Evolutionary conservation across 2,888 invertebrate genomes (phyloP).

Genomic region (Toxonevra muliebris): DNA sequence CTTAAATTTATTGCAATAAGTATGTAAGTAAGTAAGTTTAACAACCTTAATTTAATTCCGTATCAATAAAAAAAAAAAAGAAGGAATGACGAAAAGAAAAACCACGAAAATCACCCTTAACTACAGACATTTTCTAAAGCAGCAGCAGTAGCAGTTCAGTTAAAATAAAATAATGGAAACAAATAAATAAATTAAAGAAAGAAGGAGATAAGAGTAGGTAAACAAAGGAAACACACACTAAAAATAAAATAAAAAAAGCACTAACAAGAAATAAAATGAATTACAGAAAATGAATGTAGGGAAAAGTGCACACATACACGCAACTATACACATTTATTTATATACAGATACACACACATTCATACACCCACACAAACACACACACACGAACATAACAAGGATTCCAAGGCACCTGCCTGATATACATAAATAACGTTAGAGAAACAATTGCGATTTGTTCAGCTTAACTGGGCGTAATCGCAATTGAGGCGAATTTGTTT

Average conservation of each 20-base stretch:
- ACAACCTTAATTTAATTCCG: slow-evolving; percentile 17
- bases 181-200: too few relatives aligned
- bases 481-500: slow-evolving; percentile 5
- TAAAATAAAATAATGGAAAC: neutral
- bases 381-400: neutral
- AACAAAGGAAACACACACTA: too few relatives aligned
- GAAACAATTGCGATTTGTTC: slow-evolving; percentile 14
- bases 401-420: neutral
- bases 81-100: too few relatives aligned
- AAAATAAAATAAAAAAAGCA: too few relatives aligned
- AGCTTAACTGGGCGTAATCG: slow-evolving; percentile 6
- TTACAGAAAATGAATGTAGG: too few relatives aligned
- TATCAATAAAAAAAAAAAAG: slow-evolving; percentile 14
- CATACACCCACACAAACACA: neutral
- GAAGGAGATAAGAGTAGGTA: too few relatives aligned
- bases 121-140: too few relatives aligned
- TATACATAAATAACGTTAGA: slow-evolving; percentile 8
- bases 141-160: neutral
- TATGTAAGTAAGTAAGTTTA: slow-evolving; percentile 4
- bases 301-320: too few relatives aligned
- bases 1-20: slow-evolving; percentile 11
- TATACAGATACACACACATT: too few relatives aligned
- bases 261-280: too few relatives aligned
- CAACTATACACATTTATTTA: too few relatives aligned
- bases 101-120: too few relatives aligned